These are phyloP conservation scores for Cepaea nemoralis DNA, from an alignment of 1,140 invertebrate genomes.

Conservation along the genomic window DNA sequence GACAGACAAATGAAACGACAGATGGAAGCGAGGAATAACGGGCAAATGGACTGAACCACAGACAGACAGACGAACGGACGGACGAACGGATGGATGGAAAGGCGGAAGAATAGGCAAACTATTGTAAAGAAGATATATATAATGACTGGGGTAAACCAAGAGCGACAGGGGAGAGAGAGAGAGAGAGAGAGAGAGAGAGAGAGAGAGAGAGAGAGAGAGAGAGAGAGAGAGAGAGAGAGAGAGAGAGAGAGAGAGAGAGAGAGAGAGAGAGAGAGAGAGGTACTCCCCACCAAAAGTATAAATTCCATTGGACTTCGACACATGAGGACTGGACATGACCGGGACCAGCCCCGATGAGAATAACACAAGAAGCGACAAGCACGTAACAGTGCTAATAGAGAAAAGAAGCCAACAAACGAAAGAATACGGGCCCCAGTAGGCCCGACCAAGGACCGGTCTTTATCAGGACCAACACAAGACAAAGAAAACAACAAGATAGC, in stretches of 20 bases:
- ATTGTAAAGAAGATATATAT: neutral
- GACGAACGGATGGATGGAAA: neutral
- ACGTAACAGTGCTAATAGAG: too few relatives aligned
- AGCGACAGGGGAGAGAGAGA: neutral
- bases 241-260: neutral
- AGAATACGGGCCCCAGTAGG: too few relatives aligned
- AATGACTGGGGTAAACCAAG: neutral
- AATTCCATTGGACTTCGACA: neutral
- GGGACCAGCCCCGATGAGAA: too few relatives aligned
- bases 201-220: neutral
- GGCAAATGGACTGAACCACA: too few relatives aligned
- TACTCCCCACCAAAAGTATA: too few relatives aligned
- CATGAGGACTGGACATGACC: too few relatives aligned
- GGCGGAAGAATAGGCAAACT: neutral
- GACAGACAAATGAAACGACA: neutral
- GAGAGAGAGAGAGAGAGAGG: neutral
- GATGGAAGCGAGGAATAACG: neutral
- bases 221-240: neutral
- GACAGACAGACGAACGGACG: too few relatives aligned
- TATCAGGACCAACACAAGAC: too few relatives aligned
- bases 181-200: neutral
- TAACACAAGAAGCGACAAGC: too few relatives aligned
- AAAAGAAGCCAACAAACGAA: too few relatives aligned
- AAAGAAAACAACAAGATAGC: too few relatives aligned
- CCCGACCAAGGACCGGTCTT: too few relatives aligned